A percentile compares a stretch with the other conserved stretches of the same genome.
phyloP scores from a whole-genome alignment of 2,797 vertebrate species.

The Eupleurogrammus muticus region DNA sequence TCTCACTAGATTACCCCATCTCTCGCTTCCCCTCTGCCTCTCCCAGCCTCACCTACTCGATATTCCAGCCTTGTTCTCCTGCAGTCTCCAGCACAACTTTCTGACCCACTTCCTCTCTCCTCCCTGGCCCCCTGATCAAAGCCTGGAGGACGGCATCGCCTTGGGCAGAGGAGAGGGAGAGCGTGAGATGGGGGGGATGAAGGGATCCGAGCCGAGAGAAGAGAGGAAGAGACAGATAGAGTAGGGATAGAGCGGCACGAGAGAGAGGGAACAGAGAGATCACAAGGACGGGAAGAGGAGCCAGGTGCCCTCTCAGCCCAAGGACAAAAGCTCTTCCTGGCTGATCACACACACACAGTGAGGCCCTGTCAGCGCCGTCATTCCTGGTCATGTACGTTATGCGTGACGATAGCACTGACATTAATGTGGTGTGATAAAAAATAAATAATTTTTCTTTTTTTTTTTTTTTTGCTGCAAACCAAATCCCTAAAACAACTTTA shows the following conservation, averaged over 20 bases:
- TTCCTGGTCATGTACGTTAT: constrained; percentile 64
- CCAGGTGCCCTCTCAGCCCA: constrained; percentile 84
- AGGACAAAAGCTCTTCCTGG: constrained; percentile 84
- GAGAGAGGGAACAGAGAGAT: constrained; percentile 82
- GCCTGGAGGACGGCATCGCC: constrained; percentile 87
- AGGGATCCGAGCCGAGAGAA: constrained; percentile 76
- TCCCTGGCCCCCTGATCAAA: constrained; percentile 88
- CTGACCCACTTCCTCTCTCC: constrained; percentile 89
- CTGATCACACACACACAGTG: constrained; percentile 66
- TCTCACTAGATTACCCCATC: constrained; percentile 76
- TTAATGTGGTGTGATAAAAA: constrained; percentile 67
- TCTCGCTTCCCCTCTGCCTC: constrained; percentile 59
- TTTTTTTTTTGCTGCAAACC: constrained; percentile 28
- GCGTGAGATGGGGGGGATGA: constrained; percentile 74
- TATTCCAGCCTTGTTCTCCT: constrained; percentile 90
- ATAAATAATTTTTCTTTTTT: constrained; percentile 30
- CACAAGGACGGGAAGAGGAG: constrained; percentile 80
- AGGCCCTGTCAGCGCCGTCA: constrained; percentile 75
- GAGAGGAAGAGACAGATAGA: constrained; percentile 80
- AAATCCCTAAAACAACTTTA: constrained; percentile 70
- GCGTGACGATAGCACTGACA: constrained; percentile 67
- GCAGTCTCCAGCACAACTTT: constrained; percentile 89
- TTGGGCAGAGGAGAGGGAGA: constrained; percentile 84
- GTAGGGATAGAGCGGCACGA: constrained; percentile 75
- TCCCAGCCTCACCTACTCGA: constrained; percentile 85